Conservation (phyloP, 2,113 vertebrate genomes). For the Anguilla japonica region DNA sequence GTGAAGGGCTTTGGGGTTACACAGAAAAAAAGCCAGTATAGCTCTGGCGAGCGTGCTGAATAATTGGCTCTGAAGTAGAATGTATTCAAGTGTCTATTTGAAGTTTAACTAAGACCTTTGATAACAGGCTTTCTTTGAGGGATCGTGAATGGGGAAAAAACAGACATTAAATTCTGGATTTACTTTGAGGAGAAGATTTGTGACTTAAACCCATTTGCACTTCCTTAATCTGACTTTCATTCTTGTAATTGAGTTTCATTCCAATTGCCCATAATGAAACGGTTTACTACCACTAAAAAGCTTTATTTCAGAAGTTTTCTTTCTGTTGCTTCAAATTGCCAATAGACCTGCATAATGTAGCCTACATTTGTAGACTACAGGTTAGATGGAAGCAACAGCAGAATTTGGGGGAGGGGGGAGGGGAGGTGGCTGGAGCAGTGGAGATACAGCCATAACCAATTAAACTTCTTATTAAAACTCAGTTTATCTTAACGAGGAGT, state of each 20-base stretch:
- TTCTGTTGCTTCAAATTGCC: background rate
- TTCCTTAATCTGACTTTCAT: background rate
- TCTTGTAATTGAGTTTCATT: background rate
- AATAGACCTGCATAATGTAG: background rate
- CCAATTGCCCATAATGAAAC: background rate
- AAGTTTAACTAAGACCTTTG: slow-evolving; percentile 10
- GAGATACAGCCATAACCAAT: slow-evolving; percentile 35
- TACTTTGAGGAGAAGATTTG: slow-evolving; percentile 2
- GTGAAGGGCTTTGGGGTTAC: background rate
- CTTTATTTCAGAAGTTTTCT: background rate
- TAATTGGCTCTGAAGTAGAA: slow-evolving; percentile 2
- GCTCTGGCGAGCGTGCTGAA: background rate
- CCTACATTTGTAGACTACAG: slow-evolving; percentile 14
- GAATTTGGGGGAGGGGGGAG: background rate
- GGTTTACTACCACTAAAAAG: background rate
- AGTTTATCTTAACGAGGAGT: slow-evolving; percentile 44
- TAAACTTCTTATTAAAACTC: slow-evolving; percentile 33
- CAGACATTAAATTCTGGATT: background rate
- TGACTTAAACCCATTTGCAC: background rate
- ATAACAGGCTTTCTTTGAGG: background rate
- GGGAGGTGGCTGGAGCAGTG: slow-evolving; percentile 19
- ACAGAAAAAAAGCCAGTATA: background rate
- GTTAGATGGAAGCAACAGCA: background rate
- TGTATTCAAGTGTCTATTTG: slow-evolving; percentile 6
- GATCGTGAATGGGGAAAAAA: background rate